Evolutionary conservation across 1,140 invertebrate species (phyloP), one percentile per base, ranked within the genome.

Genomic region (Trialeurodes vaporariorum): DNA sequence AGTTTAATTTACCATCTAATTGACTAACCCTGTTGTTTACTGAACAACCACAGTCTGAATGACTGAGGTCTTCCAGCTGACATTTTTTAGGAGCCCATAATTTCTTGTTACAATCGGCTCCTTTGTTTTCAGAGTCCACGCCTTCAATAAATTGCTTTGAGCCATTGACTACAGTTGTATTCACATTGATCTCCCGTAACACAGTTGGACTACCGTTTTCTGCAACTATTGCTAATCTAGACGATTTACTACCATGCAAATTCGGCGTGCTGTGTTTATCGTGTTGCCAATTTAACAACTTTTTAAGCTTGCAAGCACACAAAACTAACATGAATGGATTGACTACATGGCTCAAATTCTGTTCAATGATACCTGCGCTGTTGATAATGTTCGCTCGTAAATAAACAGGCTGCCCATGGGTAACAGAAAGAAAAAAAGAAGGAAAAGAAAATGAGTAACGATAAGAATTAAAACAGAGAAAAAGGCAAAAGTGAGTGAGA

Each of bases 361-460:
- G 59, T 64, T 63, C 21, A 59, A 89, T 81, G 78, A 81, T 91
- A 91, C 90, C 90, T 91, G 88, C 83, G 74, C 88, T 84, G 74
- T 80, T 79, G 76, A 83, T 81, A 73, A 92, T 82, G 74, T 82
- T 80, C 77, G 87, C 81, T 76, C 82, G 85, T 76, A 92, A 83
- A 82, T 87, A 92, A 78, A 92, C 89, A 75, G 90, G 91, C 90
- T 93, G 85, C 34, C 34, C 5, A 9, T 49, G n/a, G 11, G n/a
- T 22, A 69, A 73, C 65, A 71, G 70, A 73, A 67, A 68, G 66
- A 75, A 70, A 63, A 61, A 49, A 49, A 49, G 34, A 49, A 49
- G 17, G 17, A 49, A 9, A 49, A 49, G 5, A 49, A 49, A 5
- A n/a, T n/a, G n/a, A n/a, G n/a, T n/a, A n/a, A n/a, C n/a, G n/a